Base-by-base conservation (phyloP, 1,140 invertebrate species). In the Campodea augens region DNA sequence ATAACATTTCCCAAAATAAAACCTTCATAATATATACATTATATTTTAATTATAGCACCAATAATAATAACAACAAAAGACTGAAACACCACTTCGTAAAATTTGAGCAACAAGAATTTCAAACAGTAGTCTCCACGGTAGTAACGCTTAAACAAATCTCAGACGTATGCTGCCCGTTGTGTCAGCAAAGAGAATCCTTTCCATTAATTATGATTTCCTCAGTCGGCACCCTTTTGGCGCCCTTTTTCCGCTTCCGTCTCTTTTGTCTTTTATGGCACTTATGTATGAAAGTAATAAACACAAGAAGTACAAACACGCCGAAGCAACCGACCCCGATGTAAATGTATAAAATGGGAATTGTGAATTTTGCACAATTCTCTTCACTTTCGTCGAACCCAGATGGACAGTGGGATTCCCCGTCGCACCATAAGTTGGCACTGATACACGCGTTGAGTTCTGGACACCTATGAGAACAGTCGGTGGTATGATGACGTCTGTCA, bases 361-460 rank as follows among this genome's bases (percentile, higher is more conserved):
- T 73, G 51, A 75, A 72, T 44, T 72, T 72, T 12, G 77, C 73
- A 60, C 79, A 82, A 53, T 83, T 79, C 18, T 62, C 55, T 52
- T 75, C 61, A 43, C 74, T 72, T 57, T 82, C 78, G 57, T 81
- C 79, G 55, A 72, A 75, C 19, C 77, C 83, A 4, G 81, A 85
- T 15, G 84, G 84, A 57, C 84, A 88, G 60, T 87, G 81, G 23
- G 73, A 64, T 51, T 71, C 72, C 27, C 86, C 85, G 60, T 91
- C 84, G 59, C 86, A 91, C 83, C 85, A 89, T 25, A 91, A 63
- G 38, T 73, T 72, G 4, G 78, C 65, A 50, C 78, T 79, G 47
- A 90, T 90, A 57, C 87, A 91, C 18, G 85, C 85, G 55, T 86
- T 81, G 46, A 91, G 64, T 60, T 90, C 85, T 5, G 85, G 85